Conservation (phyloP, 2,113 vertebrate genomes). For the Uria aalge region DNA sequence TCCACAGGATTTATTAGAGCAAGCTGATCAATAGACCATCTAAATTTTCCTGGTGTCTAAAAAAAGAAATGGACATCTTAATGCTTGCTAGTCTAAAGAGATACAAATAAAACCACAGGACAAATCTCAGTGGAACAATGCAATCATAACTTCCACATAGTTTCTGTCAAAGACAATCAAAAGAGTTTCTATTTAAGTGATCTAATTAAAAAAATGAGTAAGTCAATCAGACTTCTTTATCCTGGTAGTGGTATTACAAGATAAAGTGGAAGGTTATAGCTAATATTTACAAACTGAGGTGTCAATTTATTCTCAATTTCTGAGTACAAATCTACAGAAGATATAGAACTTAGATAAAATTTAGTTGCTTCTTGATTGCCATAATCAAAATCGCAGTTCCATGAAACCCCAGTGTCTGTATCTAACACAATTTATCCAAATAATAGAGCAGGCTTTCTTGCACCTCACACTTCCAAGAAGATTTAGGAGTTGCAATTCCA, state of each 20-base stretch:
- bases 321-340: background rate
- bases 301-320: background rate
- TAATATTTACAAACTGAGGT: background rate
- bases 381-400: background rate
- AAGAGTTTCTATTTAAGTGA: background rate
- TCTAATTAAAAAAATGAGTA: background rate
- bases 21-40: slow-evolving; percentile 97
- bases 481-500: background rate
- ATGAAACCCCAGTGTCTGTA: background rate
- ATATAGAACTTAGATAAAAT: background rate
- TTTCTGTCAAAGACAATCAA: background rate
- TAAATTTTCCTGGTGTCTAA: slow-evolving; percentile 92
- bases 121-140: background rate
- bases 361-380: background rate
- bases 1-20: slow-evolving; percentile 91
- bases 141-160: background rate
- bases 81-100: background rate
- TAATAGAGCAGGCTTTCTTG: background rate
- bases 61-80: slow-evolving; percentile 6
- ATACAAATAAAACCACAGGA: background rate
- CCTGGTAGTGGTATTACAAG: background rate
- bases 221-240: background rate
- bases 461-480: background rate
- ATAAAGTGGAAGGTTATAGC: background rate
- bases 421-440: background rate